Evolutionary conservation across 2,113 vertebrate species (phyloP), one percentile per base, ranked within the genome.

Genomic region (Tamias sibiricus): DNA sequence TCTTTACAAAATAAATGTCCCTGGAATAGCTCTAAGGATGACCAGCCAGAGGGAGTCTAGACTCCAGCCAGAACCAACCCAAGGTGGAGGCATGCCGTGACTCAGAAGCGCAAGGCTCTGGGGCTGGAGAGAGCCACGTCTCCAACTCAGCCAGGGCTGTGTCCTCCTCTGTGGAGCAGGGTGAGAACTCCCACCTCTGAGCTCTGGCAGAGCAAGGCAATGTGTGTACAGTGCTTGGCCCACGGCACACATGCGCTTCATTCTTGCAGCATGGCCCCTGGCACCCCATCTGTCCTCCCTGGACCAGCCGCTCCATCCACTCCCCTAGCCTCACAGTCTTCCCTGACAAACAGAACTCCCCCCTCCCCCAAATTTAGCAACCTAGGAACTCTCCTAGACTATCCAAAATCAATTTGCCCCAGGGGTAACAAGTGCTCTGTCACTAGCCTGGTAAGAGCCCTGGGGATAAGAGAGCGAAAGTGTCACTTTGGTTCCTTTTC

Each of bases 1-100:
- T 83, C 69, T 93, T 88, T 62, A 88, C 59, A 77, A 86, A 91
- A 69, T 35, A 64, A 86, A 90, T 37, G 90, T 42, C 71, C 14
- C 47, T 84, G 28, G 72, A 76, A 62, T 6, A 28, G 71, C 54
- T 71, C 72, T 94, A 28, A 81, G 79, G 72, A 44, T 22, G 17
- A 37, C 28, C 17, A 87, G 44, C 35, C 68, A 59, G 47, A 74
- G 42, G 32, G 47, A 81, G 54, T n/a, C 69, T 57, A 91, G 91
- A 72, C 57, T 88, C 44, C 3, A 35, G 52, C 4, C 64, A 83
- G 91, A 66, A 42, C 52, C 42, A 64, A 22, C 52, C 66, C 42
- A 47, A 76, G 6, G 30, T n/a, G 22, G 20, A 81, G 42, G 57
- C 44, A 44, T 22, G 14, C 0, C n/a, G 47, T 4, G 30, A 13